phyloP scores from a whole-genome alignment of 2,113 vertebrate genomes.

The Saimiri boliviensis region DNA sequence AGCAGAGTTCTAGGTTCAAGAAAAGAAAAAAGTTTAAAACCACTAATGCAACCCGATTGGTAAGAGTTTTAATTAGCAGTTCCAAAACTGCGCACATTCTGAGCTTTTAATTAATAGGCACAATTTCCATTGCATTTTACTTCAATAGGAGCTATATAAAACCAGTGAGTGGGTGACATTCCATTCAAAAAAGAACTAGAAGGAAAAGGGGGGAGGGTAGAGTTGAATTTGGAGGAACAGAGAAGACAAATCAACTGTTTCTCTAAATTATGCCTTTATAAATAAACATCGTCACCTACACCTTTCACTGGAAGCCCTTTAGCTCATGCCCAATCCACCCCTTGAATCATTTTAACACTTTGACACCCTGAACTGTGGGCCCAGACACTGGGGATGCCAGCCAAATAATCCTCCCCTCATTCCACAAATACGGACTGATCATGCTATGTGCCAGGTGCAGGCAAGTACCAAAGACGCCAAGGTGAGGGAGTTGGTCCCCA shows the following conservation, averaged over 20 bases:
- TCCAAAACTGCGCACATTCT: conserved; percentile 67
- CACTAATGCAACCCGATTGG: conserved; percentile 10
- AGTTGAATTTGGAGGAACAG: conserved; percentile 20
- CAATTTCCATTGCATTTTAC: conserved; percentile 54
- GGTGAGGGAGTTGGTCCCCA: neutral
- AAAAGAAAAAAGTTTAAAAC: neutral
- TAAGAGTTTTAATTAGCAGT: conserved; percentile 68
- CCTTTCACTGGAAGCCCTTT: neutral
- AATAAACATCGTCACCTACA: conserved; percentile 32
- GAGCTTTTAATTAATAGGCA: conserved; percentile 75
- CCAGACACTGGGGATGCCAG: neutral
- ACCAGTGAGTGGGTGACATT: conserved; percentile 68
- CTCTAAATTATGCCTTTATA: neutral
- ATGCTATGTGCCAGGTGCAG: neutral
- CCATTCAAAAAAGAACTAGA: conserved; percentile 70
- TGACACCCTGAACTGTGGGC: neutral
- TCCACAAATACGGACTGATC: neutral
- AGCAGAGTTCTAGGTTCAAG: conserved; percentile 27
- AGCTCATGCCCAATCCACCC: neutral
- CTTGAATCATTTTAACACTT: conserved; percentile 4
- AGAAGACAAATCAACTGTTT: neutral
- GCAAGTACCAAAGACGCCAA: neutral
- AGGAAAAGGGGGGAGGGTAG: neutral
- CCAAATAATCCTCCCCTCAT: neutral
- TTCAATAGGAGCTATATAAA: conserved; percentile 72